Evolutionary conservation across 2,888 invertebrate species (phyloP), one percentile per base, ranked within the genome.

Genomic region (Meta bourneti): DNA sequence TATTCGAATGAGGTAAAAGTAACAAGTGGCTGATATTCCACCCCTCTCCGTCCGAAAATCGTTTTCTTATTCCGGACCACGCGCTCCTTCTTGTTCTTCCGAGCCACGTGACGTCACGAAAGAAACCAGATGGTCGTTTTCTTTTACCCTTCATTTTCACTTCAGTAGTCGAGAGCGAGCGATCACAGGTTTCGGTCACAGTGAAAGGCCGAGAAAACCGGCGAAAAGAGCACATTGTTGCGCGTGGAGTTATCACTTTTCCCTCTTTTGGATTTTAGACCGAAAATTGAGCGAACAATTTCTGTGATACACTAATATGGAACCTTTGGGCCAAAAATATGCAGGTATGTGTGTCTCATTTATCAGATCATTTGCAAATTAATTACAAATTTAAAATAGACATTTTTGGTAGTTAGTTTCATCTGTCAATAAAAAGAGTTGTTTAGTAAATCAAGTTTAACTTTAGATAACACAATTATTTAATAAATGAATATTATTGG

Each of bases 131-230:
- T 91, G 91, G 75, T 54, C 70, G 77, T 77, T 83, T 72, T 52
- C 69, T 70, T 71, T 79, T 82, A 19, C 19, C 71, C 82, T 82
- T 83, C 81, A 80, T 91, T 91, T 91, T 91, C 81, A 87, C 86
- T 87, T 91, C 87, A 82, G 86, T 91, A 87, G 91, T 87, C 61
- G 82, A 77, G 82, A 79, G 78, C 11, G 91, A 91, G 72, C 87
- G 81, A 71, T 75, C 71, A 74, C 71, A 78, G 72, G 75, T 69
- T n/a, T 75, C 82, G 82, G 89, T 82, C 77, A 61, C 61, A 52
- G 54, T 49, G 74, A 74, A 75, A 69, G 70, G 11, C 16, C 52
- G 34, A 51, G 19, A 51, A 81, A 81, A 90, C 74, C 81, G 90
- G 87, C 79, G 82, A 82, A 75, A 61, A 71, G 52, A 54, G 80